These are phyloP conservation scores for Poecile montanus DNA, from an alignment of 2,797 vertebrate species.

Conservation along the genomic window DNA sequence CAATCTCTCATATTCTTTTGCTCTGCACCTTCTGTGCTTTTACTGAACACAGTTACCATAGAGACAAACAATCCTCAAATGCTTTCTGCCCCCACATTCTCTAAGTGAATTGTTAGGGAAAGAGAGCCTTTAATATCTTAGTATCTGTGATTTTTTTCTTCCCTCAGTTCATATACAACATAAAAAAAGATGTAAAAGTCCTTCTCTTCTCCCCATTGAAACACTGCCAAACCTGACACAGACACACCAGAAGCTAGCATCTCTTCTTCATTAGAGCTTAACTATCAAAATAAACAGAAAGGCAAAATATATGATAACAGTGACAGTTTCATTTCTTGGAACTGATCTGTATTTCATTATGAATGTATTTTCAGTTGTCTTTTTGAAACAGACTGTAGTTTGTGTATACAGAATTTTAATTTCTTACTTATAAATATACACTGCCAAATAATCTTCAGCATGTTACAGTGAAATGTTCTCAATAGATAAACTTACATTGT, in stretches of 20 bases:
- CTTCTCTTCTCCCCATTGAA: not conserved
- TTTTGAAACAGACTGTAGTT: not conserved
- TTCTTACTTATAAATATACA: not conserved
- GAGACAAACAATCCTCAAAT: conserved; percentile 45
- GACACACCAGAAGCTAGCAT: not conserved
- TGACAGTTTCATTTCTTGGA: not conserved
- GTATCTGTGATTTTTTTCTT: conserved; percentile 10
- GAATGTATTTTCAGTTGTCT: not conserved
- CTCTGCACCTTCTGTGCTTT: not conserved
- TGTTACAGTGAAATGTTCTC: not conserved
- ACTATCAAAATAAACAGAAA: conserved; percentile 11
- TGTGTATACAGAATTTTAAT: not conserved
- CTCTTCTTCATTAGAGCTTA: not conserved
- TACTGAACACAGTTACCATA: conserved; percentile 36
- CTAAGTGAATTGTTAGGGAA: not conserved
- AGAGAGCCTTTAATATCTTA: not conserved
- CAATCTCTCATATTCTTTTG: not conserved
- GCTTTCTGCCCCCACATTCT: not conserved
- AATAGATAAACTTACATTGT: not conserved
- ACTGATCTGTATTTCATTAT: not conserved
- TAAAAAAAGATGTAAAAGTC: not conserved
- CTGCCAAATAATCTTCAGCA: not conserved
- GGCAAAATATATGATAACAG: not conserved
- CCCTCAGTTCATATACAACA: not conserved
- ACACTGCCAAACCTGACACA: not conserved